Percentiles rank a stretch among this genome's conserved stretches.
Evolutionary conservation across 2,797 vertebrate genomes (phyloP).

Genomic region (Meda fulgida): DNA sequence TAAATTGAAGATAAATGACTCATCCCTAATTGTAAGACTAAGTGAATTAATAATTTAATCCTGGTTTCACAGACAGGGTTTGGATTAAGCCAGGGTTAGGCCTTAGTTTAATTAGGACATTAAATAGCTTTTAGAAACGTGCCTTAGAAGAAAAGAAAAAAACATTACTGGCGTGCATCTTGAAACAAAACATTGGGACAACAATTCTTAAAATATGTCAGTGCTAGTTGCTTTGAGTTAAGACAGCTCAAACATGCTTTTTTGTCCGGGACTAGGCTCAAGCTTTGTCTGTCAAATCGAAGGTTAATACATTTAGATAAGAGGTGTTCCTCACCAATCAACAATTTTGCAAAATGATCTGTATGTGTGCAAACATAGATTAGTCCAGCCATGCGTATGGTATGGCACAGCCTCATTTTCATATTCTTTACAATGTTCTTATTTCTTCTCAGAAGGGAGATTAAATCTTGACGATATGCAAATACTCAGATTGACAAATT

Average conservation of each 20-base stretch:
- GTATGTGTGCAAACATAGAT: not conserved
- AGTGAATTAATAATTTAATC: not conserved
- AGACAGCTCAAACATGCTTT: no score
- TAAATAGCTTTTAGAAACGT: no score
- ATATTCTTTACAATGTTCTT: not conserved
- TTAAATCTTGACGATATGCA: conserved; percentile 13
- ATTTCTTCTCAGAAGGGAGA: not conserved
- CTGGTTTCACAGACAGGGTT: not conserved
- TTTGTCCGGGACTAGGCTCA: no score
- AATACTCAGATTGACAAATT: not conserved
- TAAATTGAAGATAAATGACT: not conserved
- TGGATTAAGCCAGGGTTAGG: no score
- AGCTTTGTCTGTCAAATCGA: no score
- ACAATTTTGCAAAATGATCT: not conserved
- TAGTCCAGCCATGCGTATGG: not conserved
- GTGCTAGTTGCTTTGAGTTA: no score
- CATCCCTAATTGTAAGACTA: not conserved
- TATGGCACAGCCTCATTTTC: conserved; percentile 1
- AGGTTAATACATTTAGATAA: not conserved
- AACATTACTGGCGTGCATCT: no score
- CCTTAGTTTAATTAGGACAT: no score
- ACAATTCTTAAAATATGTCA: no score
- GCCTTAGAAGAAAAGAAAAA: no score
- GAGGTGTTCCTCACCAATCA: not conserved
- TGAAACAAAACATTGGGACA: no score